Evolutionary conservation across 2,797 vertebrate genomes (phyloP).

Genomic region (Leptatherina wallacei): DNA sequence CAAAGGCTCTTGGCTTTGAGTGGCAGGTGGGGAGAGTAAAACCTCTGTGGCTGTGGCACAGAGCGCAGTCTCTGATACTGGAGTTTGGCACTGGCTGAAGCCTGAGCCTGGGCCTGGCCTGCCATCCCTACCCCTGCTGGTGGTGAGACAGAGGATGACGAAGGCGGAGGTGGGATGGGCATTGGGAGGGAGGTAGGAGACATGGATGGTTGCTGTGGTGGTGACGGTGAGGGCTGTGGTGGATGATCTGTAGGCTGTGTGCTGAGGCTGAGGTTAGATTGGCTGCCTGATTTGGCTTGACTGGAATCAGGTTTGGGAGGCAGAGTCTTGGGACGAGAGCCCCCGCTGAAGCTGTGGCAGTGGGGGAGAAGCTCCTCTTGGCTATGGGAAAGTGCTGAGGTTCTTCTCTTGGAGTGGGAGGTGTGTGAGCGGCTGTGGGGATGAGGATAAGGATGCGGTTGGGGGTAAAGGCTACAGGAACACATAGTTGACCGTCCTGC

Average conservation of each 20-base stretch:
- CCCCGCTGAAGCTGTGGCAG: slow-evolving; percentile 86
- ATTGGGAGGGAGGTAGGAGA: slow-evolving; percentile 83
- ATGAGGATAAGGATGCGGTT: slow-evolving; percentile 83
- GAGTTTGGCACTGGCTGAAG: slow-evolving; percentile 88
- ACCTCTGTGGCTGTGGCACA: slow-evolving; percentile 87
- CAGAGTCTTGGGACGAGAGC: slow-evolving; percentile 79
- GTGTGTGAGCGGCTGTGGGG: slow-evolving; percentile 79
- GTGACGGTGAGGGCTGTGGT: slow-evolving; percentile 80
- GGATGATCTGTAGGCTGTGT: slow-evolving; percentile 80
- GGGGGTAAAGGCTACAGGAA: slow-evolving; percentile 83
- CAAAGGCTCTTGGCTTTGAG: slow-evolving; percentile 92
- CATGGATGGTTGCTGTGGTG: slow-evolving; percentile 80
- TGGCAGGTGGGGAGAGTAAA: slow-evolving; percentile 88
- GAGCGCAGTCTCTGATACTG: slow-evolving; percentile 92
- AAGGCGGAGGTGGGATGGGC: slow-evolving; percentile 85
- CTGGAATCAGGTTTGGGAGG: slow-evolving; percentile 79
- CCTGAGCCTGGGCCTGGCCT: slow-evolving; percentile 79
- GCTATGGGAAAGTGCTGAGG: slow-evolving; percentile 79
- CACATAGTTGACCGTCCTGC: slow-evolving; percentile 74
- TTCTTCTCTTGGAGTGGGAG: slow-evolving; percentile 79
- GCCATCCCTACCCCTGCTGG: slow-evolving; percentile 82
- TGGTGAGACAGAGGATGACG: slow-evolving; percentile 81
- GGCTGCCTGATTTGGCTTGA: slow-evolving; percentile 85
- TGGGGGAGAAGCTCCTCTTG: slow-evolving; percentile 87
- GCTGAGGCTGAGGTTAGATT: slow-evolving; percentile 86